Evolutionary conservation across 2,113 vertebrate species (phyloP).

Genomic region (Neofelis nebulosa): DNA sequence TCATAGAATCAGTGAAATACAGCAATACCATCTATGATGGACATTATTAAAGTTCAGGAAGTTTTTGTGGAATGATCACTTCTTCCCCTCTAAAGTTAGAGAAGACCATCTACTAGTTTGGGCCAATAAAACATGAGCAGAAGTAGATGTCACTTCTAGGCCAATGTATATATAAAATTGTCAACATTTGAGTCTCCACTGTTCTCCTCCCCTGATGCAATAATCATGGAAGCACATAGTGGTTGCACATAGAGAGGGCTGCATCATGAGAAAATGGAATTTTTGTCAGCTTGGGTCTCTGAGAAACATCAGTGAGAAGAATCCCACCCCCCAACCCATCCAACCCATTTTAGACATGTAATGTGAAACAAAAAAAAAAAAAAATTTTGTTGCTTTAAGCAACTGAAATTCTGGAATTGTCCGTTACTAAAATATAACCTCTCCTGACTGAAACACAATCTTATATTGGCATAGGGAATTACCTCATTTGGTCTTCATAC

Average conservation of each 20-base stretch:
- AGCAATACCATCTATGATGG: background rate
- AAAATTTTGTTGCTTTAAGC: background rate
- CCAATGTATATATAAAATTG: background rate
- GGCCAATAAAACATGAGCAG: background rate
- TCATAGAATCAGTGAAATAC: background rate
- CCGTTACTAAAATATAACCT: background rate
- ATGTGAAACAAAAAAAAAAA: background rate
- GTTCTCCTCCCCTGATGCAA: too few relatives aligned
- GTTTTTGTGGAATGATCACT: background rate
- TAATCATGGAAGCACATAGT: background rate
- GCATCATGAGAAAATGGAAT: background rate
- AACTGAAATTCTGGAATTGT: background rate
- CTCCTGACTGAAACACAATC: background rate
- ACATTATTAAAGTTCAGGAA: background rate
- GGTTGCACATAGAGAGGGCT: background rate
- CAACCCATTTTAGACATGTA: background rate
- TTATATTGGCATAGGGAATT: constrained; percentile 15
- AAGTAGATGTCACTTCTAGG: background rate
- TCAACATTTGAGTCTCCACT: background rate
- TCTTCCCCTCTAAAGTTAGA: background rate
- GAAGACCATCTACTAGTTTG: background rate
- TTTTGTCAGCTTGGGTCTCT: background rate
- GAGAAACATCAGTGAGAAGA: background rate
- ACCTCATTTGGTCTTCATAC: background rate
- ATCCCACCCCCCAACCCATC: background rate